Percentiles rank a stretch among this genome's conserved stretches.
Conservation (phyloP, 1,140 invertebrate genomes). For the Caenorhabditis latens region DNA sequence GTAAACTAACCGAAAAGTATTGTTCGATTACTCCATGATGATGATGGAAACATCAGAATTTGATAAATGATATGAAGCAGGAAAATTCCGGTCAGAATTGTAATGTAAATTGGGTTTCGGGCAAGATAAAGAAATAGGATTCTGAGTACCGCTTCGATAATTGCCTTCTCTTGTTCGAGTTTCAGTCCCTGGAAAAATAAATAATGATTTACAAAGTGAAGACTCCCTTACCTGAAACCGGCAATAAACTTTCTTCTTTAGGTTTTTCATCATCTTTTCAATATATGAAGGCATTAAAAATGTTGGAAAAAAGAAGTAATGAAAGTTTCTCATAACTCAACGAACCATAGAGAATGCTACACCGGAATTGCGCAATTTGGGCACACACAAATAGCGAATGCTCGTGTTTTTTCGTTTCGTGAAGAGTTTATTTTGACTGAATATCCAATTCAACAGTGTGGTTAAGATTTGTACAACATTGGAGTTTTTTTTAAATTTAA, state of each 20-base stretch:
- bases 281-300: not conserved
- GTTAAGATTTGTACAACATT: too few species aligned
- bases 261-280: constrained; percentile 25
- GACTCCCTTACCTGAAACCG: not conserved
- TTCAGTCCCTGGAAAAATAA: constrained; percentile 18
- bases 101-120: constrained; percentile 16
- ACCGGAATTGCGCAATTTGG: constrained; percentile 48
- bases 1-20: constrained; percentile 22
- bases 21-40: constrained; percentile 10
- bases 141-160: constrained; percentile 2
- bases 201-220: not conserved
- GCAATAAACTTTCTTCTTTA: constrained; percentile 1
- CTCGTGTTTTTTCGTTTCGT: not conserved
- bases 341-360: constrained; percentile 44
- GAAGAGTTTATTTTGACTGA: not conserved
- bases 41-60: constrained; percentile 26
- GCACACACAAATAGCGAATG: not conserved
- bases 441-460: too few species aligned
- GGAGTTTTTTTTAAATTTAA: too few species aligned
- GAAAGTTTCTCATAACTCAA: not conserved
- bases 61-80: constrained; percentile 27
- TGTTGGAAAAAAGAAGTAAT: constrained; percentile 19
- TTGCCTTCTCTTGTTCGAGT: constrained; percentile 11
- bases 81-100: not conserved
- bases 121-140: constrained; percentile 4